phyloP scores from a whole-genome alignment of 2,888 invertebrate genomes.

The Chrysotoxum bicinctum region DNA sequence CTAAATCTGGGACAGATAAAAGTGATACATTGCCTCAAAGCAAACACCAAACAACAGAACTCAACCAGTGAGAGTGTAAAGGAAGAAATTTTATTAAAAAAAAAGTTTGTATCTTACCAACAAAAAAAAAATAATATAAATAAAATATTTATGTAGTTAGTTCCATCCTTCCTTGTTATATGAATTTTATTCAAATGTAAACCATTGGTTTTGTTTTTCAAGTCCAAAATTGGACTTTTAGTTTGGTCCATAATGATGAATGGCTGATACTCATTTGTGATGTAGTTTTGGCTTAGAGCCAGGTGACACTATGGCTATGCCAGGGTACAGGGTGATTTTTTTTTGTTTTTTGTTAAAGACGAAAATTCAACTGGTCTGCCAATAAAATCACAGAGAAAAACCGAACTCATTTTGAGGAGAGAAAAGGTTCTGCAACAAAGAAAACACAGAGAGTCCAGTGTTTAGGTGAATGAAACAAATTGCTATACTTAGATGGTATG shows the following conservation, averaged over 20 bases:
- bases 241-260: conserved; percentile 13
- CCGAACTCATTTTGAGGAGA: conserved; percentile 14
- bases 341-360: conserved; percentile 9
- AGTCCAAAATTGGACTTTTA: conserved; percentile 28
- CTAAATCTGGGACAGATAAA: conserved; percentile 15
- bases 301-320: conserved; percentile 59
- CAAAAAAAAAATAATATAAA: neutral
- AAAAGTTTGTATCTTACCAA: neutral
- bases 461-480: neutral
- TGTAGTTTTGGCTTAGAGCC: conserved; percentile 54
- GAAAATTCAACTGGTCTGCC: conserved; percentile 41
- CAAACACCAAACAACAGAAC: neutral
- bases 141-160: neutral
- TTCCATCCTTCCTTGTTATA: conserved; percentile 4
- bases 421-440: neutral
- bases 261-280: conserved; percentile 30
- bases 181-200: conserved; percentile 40
- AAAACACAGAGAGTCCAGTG: conserved; percentile 1
- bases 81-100: neutral
- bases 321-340: conserved; percentile 16
- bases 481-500: too few species aligned
- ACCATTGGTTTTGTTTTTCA: conserved; percentile 16
- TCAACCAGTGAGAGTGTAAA: conserved; percentile 9
- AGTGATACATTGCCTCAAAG: conserved; percentile 19
- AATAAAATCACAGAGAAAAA: conserved; percentile 34